phyloP scores from a whole-genome alignment of 2,888 invertebrate species.

The Eristalinus aeneus region DNA sequence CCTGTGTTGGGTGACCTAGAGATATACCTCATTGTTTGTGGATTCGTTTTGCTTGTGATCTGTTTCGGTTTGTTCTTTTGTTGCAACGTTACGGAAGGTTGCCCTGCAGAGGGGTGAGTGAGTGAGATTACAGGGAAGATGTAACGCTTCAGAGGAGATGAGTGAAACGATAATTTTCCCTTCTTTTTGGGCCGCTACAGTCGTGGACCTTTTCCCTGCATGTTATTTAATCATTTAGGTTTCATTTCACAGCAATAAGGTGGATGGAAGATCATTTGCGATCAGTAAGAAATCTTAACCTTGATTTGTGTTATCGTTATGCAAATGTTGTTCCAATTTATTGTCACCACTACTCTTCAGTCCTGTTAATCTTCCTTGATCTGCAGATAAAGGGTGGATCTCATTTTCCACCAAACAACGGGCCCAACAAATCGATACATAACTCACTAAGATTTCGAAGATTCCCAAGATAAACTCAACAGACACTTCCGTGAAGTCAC shows the following conservation, averaged over 20 bases:
- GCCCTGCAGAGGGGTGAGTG: background rate
- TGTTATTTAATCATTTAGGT: too few relatives aligned
- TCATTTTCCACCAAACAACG: background rate
- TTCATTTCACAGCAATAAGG: too few relatives aligned
- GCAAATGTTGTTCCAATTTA: too few relatives aligned
- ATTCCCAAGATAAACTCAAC: too few relatives aligned
- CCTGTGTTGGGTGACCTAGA: conserved; percentile 46
- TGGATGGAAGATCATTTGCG: background rate
- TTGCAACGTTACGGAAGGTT: conserved; percentile 11
- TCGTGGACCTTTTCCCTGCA: too few relatives aligned
- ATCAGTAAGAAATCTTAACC: too few relatives aligned
- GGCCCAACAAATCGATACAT: background rate
- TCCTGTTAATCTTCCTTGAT: background rate
- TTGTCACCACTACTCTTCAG: too few relatives aligned
- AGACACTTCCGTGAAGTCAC: background rate
- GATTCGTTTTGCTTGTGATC: background rate
- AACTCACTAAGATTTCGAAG: background rate
- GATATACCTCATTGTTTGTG: conserved; percentile 20
- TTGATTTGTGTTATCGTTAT: too few relatives aligned
- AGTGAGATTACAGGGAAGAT: background rate
- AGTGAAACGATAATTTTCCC: background rate
- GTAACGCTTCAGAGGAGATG: background rate
- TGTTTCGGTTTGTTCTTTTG: background rate
- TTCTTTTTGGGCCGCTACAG: too few relatives aligned
- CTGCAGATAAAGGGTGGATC: background rate